Evolutionary conservation across 2,797 vertebrate genomes (phyloP), one percentile per base, ranked within the genome.

Genomic region (Steatocranus sp.): DNA sequence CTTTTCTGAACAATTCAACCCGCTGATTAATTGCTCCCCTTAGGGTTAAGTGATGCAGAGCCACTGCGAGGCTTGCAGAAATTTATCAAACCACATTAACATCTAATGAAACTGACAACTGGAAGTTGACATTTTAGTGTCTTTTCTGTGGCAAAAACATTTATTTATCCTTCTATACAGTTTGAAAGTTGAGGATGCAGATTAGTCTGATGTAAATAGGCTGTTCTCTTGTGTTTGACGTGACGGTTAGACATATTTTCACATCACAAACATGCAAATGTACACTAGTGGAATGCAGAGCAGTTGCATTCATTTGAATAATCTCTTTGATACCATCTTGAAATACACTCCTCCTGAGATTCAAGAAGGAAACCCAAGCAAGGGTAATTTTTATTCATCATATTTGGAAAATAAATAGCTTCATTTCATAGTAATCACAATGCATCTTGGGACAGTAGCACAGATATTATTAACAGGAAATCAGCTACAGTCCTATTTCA

Each of bases 11-110:
- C 91, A 93, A 90, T 94, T 92, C 93, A 92, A 86, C 90, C 61
- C 2, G 30, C 91, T 95, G 94, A 95, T 95, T 94, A 96, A 96
- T 93, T 86, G 88, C 88, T 76, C 87, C 80, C 78, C 78, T 94
- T 88, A 38, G 87, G 91, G 78, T 61, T 43, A 91, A 89, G 81
- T 79, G 85, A 87, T 80, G 79, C 86, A 86, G 89, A 83, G 85
- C 76, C 83, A 84, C 83, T 34, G 76, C 38, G n/a, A 76, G 63
- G 81, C 81, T 81, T 80, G 80, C 75, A 78, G 88, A 87, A 81
- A 90, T 92, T 46, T 80, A 88, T 90, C 83, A 73, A 84, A 84
- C 81, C 80, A 78, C 88, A 88, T 89, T 87, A 77, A 87, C 85
- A 86, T 88, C 82, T 83, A 88, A 89, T 88, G 80, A 80, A 87